Percentiles rank a stretch among this genome's conserved stretches.
Evolutionary conservation across 2,797 vertebrate genomes (phyloP).

Genomic region (Scolopax bukidnonensis): DNA sequence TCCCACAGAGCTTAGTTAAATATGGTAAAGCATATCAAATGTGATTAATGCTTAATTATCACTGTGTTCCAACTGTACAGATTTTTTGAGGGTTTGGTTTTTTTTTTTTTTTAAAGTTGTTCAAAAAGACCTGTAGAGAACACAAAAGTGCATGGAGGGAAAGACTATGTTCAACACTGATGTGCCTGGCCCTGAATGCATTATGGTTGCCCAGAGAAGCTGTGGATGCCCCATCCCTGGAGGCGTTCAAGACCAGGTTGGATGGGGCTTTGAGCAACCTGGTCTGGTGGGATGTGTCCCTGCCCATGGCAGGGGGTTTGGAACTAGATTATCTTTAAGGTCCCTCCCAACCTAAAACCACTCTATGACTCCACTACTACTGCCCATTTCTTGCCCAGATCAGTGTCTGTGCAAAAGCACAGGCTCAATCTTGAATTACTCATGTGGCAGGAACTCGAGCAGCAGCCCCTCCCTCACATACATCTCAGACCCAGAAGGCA

Average conservation of each 20-base stretch:
- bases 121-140: not conserved
- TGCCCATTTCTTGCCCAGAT: not conserved
- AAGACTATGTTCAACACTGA: not conserved
- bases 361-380: not conserved
- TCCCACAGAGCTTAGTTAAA: not conserved
- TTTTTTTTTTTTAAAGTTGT: not conserved
- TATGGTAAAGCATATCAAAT: not conserved
- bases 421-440: not conserved
- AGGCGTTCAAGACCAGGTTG: no score
- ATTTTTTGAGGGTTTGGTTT: not conserved
- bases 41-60: not conserved
- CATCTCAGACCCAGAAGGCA: not conserved
- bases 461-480: not conserved
- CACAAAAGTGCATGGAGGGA: not conserved
- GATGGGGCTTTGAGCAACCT: no score
- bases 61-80: not conserved
- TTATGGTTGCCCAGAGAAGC: not conserved
- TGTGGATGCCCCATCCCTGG: no score
- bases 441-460: accelerated
- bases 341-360: no score
- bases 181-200: not conserved
- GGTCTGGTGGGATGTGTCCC: no score
- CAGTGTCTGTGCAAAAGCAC: not conserved
- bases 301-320: no score
- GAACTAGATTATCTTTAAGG: no score